Evolutionary conservation across 2,888 invertebrate species (phyloP), one percentile per base, ranked within the genome.

Genomic region (Ditula angustiorana): DNA sequence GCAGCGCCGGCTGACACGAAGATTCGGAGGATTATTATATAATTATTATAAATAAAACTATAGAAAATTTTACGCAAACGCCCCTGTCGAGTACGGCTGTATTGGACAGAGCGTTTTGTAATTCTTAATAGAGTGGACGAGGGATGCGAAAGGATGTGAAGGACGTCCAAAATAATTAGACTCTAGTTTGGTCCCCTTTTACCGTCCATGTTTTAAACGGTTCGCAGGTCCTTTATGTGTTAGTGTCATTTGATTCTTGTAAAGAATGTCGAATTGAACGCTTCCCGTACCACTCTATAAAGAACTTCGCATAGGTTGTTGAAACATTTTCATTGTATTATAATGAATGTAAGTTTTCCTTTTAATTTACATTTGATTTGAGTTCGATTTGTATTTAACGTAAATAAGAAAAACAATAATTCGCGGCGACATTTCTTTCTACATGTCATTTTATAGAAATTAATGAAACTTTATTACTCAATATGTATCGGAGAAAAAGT

Each of bases 381-480:
- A 63, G 76, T 74, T 73, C 71, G 74, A 77, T 68, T 68, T 67
- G 56, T 60, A 61, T 61, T 66, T 53, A 60, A 68, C 55, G 56
- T 63, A 66, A 59, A 60, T 57, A 49, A 60, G 37, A 55, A 33
- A 53, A 65, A 70, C 69, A 66, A 68, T 68, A 71, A 78, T 76
- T 80, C 81, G 87, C 88, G 90, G 81, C 90, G 90, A 83, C 83
- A 86, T 81, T 82, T 85, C 85, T 83, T 82, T 69, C 80, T 86
- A 81, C 85, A 83, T 88, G 84, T 87, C 86, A 79, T 89, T 86
- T 85, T 83, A 78, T 81, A 81, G 76, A 79, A 83, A 80, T 74
- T 69, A 59, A 55, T 68, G 71, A 67, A 49, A 62, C 63, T 58
- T 28, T 44, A 47, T 41, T 49, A 59, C 64, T 46, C 8, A 5